Evolutionary conservation across 2,113 vertebrate genomes (phyloP), one percentile per base, ranked within the genome.

Genomic region (Tympanuchus pallidicinctus): DNA sequence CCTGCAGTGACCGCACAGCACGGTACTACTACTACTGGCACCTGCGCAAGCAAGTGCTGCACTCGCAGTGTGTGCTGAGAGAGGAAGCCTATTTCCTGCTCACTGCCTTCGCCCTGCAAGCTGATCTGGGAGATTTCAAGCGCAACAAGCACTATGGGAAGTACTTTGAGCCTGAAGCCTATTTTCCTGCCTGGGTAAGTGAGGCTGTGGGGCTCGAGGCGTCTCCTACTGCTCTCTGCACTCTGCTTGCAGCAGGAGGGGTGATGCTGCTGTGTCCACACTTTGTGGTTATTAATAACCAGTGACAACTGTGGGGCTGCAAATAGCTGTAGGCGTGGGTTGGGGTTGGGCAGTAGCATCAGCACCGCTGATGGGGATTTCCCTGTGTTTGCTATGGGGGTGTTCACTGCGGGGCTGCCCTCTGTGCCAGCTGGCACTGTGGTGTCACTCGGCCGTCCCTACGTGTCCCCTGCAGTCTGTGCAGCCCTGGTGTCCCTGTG

Each of bases 21-120:
- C 98, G 99, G 57, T 99, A 99, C 96, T 99, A 99, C 94, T 99
- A 99, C 97, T 99, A 99, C 98, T 99, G 99, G 98, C 99, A 99
- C 98, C 97, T 99, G 94, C 97, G 99, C 97, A 99, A 99, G 89
- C 99, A 99, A 97, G 98, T 99, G 86, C 98, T 99, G 89, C 98
- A 98, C 47, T 99, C 99, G 2, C 99, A 99, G 97, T 99, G 99
- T 17, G 98, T 98, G 77, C 98, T 98, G 78, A 94, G 99, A 27
- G 99, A 99, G 52, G 99, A 99, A 89, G 99, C 99, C 19, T 99
- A 99, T 90, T 99, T 99, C 97, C 98, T 99, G 69, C 98, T 99
- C 96, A 99, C 99, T 0, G 99, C 99, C 96, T 99, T 99, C 18
- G 99, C 99, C 66, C 98, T 99, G 50, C 99, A 99, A 93, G 99